Evolutionary conservation across 2,113 vertebrate species (phyloP).

Genomic region (Oryzias curvinotus): DNA sequence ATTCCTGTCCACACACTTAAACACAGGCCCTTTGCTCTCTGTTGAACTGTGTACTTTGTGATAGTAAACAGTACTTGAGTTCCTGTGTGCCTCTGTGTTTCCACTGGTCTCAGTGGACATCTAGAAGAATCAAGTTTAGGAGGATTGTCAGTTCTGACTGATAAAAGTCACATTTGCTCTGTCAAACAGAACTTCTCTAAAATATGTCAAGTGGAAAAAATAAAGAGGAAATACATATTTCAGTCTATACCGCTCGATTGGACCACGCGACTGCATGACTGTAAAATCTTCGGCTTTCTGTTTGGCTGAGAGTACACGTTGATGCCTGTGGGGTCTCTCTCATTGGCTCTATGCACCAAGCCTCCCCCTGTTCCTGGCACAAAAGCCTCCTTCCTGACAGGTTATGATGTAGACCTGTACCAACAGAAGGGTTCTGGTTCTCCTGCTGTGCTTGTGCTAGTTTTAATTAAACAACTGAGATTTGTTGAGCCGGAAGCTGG

Average conservation of each 20-base stretch:
- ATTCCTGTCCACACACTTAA: conserved; percentile 8
- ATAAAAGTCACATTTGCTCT: conserved; percentile 9
- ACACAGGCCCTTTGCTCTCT: conserved; percentile 36
- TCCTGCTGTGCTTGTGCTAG: no score
- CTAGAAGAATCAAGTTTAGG: conserved; percentile 52
- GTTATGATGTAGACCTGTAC: no score
- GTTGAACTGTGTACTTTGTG: conserved; percentile 46
- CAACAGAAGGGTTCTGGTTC: no score
- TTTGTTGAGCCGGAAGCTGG: no score
- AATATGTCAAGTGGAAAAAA: background rate
- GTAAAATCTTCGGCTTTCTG: background rate
- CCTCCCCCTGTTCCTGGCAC: no score
- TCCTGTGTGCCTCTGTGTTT: conserved; percentile 41
- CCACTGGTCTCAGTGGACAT: conserved; percentile 41
- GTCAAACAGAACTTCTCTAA: conserved; percentile 19
- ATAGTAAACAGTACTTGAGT: conserved; percentile 46
- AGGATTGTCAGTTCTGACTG: conserved; percentile 49
- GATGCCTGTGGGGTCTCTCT: background rate
- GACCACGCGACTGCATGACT: no score
- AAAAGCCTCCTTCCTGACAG: no score
- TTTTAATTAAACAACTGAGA: no score
- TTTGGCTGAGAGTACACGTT: background rate
- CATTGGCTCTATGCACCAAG: no score
- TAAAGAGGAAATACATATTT: no score
- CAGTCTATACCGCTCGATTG: no score